These are phyloP conservation scores for Pelecanus crispus DNA, from an alignment of 2,113 vertebrate genomes.

Conservation along the genomic window DNA sequence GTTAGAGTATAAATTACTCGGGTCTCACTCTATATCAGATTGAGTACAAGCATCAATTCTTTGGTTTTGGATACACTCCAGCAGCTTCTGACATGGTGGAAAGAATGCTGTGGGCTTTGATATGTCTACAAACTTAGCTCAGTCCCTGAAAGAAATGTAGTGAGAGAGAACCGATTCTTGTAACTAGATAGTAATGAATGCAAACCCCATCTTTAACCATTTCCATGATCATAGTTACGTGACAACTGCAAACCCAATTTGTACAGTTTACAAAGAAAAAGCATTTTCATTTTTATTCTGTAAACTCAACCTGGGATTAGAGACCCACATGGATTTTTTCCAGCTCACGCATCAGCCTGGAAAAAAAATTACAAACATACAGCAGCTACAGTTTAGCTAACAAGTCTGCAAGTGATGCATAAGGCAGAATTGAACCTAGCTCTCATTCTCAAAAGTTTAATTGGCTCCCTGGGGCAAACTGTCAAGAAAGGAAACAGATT, in stretches of 20 bases:
- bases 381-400: slow-evolving; percentile 10
- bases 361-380: not conserved
- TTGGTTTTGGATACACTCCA: not conserved
- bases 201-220: not conserved
- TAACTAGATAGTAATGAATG: not conserved
- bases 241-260: not conserved
- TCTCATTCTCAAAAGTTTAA: slow-evolving; percentile 28
- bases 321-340: not conserved
- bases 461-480: slow-evolving; percentile 42
- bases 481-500: slow-evolving; percentile 2
- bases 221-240: not conserved
- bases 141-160: not conserved
- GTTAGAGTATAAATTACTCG: not conserved
- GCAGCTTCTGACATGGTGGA: not conserved
- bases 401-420: not conserved
- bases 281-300: not conserved
- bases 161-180: not conserved
- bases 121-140: not conserved
- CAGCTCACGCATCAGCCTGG: not conserved
- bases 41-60: not conserved
- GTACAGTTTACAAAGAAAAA: not conserved
- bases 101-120: not conserved
- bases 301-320: not conserved
- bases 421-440: not conserved
- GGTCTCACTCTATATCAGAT: not conserved